Evolutionary conservation across 35 echinoderm and acorn worm species (phyloP).

Genomic region (Strongylocentrotus purpuratus): DNA sequence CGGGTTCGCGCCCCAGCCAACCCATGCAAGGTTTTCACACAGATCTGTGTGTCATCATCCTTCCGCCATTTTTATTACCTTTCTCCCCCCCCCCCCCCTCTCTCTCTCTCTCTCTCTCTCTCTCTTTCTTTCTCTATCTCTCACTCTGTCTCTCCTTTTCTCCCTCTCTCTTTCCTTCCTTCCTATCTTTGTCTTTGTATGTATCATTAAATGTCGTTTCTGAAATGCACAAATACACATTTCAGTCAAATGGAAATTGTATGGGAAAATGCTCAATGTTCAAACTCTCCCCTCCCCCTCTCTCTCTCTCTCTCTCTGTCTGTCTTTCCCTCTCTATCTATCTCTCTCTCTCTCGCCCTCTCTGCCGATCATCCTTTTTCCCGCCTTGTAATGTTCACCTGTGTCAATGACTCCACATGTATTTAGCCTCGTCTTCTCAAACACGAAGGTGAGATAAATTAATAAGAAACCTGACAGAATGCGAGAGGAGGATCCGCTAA

Average conservation of each 20-base stretch:
- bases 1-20: neutral
- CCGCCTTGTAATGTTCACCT: neutral
- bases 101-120: neutral
- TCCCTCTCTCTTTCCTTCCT: too few species aligned
- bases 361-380: too few species aligned
- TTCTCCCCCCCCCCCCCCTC: neutral
- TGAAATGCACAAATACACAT: too few species aligned
- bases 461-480: conserved; percentile 5
- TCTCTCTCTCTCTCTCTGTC: neutral
- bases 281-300: neutral
- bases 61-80: neutral
- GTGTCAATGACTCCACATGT: conserved; percentile 24
- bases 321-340: neutral
- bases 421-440: neutral
- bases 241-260: too few species aligned
- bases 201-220: too few species aligned
- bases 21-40: neutral
- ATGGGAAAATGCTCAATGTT: too few species aligned
- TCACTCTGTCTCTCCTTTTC: too few species aligned
- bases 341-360: too few species aligned
- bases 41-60: conserved; percentile 18
- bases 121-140: neutral
- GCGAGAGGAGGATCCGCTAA: neutral
- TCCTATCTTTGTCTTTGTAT: too few species aligned
- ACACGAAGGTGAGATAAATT: conserved; percentile 28